These are phyloP conservation scores for Gallinago solitaria DNA, from an alignment of 2,797 vertebrate genomes.

Conservation along the genomic window DNA sequence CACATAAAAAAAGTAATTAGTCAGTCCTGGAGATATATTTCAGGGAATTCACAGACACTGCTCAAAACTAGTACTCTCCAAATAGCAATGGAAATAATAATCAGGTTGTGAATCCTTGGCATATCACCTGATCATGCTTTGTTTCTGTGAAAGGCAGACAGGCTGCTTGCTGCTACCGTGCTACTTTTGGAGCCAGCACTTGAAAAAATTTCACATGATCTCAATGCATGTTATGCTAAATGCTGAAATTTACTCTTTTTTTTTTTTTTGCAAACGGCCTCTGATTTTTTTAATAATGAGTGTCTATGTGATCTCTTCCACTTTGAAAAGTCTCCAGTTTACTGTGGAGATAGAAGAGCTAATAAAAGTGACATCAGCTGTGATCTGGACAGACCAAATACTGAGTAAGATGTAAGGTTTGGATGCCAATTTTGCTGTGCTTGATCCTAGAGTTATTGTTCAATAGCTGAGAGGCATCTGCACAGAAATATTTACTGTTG, in stretches of 20 bases:
- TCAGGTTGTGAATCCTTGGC: not conserved
- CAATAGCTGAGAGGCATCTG: not conserved
- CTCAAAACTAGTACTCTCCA: not conserved
- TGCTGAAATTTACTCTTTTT: not conserved
- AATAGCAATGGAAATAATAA: not conserved
- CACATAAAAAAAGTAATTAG: not conserved
- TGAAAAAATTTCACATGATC: not conserved
- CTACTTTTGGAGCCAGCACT: not conserved
- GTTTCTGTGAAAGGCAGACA: not conserved
- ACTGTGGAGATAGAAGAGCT: not conserved
- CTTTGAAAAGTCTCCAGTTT: not conserved
- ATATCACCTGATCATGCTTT: not conserved
- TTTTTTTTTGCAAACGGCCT: not conserved
- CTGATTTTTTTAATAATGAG: not conserved
- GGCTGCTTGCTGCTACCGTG: not conserved
- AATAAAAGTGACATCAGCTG: not conserved
- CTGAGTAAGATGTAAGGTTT: not conserved
- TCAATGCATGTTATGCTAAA: not conserved
- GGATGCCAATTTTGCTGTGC: not conserved
- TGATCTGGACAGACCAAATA: not conserved
- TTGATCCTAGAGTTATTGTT: not conserved
- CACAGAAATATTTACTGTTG: not conserved
- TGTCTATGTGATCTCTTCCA: not conserved
- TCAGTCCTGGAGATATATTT: not conserved
- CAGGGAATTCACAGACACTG: not conserved